These are phyloP conservation scores for Willowsia nigromaculata DNA, from an alignment of 2,888 invertebrate species.

Conservation along the genomic window DNA sequence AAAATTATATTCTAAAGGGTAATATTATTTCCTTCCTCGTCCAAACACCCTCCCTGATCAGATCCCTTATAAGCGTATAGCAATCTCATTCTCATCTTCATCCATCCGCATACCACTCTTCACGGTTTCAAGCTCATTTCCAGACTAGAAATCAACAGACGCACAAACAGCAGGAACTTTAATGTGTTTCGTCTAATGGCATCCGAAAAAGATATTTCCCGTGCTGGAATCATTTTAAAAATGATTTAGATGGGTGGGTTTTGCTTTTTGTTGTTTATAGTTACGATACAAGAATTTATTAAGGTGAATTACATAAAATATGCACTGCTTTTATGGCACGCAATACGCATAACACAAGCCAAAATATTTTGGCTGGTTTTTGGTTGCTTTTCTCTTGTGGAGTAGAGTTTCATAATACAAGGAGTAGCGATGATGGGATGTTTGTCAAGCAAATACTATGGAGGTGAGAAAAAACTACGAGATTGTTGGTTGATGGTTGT, in stretches of 20 bases:
- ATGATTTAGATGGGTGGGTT: slow-evolving; percentile 28
- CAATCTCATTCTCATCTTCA: not conserved
- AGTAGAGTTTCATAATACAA: not conserved
- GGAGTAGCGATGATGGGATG: not conserved
- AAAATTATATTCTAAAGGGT: slow-evolving; percentile 44
- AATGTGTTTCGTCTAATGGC: slow-evolving; percentile 48
- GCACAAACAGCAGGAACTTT: not conserved
- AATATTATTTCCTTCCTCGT: slow-evolving; percentile 49
- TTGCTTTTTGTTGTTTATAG: not conserved
- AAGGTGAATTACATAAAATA: slow-evolving; percentile 24
- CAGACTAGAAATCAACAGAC: not conserved
- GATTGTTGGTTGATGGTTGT: too few species aligned
- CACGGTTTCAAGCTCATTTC: not conserved
- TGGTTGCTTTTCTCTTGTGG: not conserved
- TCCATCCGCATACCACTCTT: slow-evolving; percentile 9
- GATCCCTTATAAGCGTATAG: not conserved
- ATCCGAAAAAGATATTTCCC: slow-evolving; percentile 25
- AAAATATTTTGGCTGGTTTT: not conserved
- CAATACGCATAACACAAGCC: not conserved
- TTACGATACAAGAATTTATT: not conserved
- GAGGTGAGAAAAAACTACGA: too few species aligned
- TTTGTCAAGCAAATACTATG: too few species aligned
- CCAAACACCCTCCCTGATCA: not conserved
- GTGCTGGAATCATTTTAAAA: slow-evolving; percentile 10
- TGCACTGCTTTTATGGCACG: not conserved